Conservation (phyloP, 2,113 vertebrate species). For the Mesembrinibis cayennensis region DNA sequence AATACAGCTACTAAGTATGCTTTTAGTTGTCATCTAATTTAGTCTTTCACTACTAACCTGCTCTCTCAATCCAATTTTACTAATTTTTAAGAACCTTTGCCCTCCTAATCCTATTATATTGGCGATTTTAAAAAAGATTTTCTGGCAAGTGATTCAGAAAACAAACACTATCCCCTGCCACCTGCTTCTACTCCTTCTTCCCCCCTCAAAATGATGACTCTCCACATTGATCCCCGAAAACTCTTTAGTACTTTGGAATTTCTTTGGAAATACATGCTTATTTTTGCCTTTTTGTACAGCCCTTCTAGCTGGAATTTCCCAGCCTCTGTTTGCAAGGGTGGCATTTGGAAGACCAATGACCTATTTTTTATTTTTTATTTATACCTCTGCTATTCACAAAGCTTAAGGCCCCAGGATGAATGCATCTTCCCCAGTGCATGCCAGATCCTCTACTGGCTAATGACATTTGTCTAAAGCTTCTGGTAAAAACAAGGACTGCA, state of each 20-base stretch:
- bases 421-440: background rate
- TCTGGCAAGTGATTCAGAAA: background rate
- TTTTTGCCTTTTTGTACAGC: background rate
- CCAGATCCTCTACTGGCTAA: background rate
- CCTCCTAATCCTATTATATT: background rate
- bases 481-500: background rate
- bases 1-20: background rate
- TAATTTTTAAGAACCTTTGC: slow-evolving; percentile 11
- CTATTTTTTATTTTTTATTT: background rate
- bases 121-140: background rate
- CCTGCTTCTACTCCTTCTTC: background rate
- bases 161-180: background rate
- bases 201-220: background rate
- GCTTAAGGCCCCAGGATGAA: background rate
- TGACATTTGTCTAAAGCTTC: background rate
- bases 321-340: background rate
- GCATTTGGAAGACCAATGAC: background rate
- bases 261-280: background rate
- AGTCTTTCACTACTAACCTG: background rate
- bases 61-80: slow-evolving; percentile 18
- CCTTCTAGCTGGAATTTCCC: background rate
- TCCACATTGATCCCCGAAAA: background rate
- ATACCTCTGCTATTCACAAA: background rate
- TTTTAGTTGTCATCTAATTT: background rate
- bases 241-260: background rate